These are phyloP conservation scores for Dorcus hopei DNA, from an alignment of 2,888 invertebrate genomes.

Conservation along the genomic window DNA sequence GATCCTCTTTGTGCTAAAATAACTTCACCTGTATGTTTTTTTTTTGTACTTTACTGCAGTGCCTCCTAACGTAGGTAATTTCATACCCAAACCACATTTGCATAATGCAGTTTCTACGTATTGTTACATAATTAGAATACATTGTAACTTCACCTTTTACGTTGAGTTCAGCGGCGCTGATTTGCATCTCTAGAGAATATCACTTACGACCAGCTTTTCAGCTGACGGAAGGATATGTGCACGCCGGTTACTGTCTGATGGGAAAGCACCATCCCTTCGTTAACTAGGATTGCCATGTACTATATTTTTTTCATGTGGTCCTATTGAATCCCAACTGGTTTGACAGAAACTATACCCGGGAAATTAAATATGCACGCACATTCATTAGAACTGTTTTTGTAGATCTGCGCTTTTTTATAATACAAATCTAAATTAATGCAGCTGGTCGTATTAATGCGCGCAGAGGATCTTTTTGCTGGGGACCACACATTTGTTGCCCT, in stretches of 20 bases:
- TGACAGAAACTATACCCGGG: constrained; percentile 28
- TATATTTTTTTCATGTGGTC: constrained; percentile 5
- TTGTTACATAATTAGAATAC: not conserved
- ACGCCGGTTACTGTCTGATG: constrained; percentile 26
- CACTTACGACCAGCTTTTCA: constrained; percentile 27
- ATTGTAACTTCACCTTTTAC: not conserved
- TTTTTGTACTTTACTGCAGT: too few species aligned
- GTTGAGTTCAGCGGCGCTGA: not conserved
- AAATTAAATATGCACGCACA: constrained; percentile 29
- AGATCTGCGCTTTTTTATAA: constrained; percentile 4
- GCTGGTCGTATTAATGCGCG: not conserved
- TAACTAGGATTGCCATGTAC: constrained; percentile 8
- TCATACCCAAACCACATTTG: too few species aligned
- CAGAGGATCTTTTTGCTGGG: too few species aligned
- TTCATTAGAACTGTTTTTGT: constrained; percentile 18
- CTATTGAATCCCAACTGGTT: constrained; percentile 25
- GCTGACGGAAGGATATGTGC: constrained; percentile 28
- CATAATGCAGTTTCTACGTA: not conserved
- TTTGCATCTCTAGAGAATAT: constrained; percentile 24
- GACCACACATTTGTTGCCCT: too few species aligned
- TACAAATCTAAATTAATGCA: constrained; percentile 9
- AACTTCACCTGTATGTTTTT: too few species aligned
- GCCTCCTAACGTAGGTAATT: too few species aligned
- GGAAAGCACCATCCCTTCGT: constrained; percentile 21
- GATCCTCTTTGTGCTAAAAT: too few species aligned